phyloP scores from a whole-genome alignment of 2,113 vertebrate genomes.

The Oryzias javanicus region DNA sequence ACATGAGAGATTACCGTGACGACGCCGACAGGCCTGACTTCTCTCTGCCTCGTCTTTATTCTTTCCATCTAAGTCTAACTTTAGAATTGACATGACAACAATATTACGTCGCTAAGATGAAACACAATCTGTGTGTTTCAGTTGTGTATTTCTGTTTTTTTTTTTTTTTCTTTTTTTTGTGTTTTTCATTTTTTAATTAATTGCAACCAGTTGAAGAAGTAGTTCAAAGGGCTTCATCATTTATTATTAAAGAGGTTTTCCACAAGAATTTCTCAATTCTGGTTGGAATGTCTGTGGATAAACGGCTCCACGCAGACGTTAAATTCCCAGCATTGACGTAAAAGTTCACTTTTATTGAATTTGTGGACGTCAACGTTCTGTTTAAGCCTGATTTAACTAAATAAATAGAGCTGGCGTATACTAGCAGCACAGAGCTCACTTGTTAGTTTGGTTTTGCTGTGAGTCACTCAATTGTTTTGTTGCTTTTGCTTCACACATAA shows the following conservation, averaged over 20 bases:
- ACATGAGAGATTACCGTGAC: constrained; percentile 54
- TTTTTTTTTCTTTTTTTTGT: too few relatives aligned
- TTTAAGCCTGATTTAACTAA: not conserved
- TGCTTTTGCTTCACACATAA: not conserved
- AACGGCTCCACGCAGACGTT: too few relatives aligned
- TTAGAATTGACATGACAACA: constrained; percentile 17
- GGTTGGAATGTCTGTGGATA: too few relatives aligned
- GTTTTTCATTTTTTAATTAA: too few relatives aligned
- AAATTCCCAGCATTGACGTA: too few relatives aligned
- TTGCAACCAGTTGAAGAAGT: too few relatives aligned
- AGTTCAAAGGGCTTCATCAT: too few relatives aligned
- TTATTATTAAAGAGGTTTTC: too few relatives aligned
- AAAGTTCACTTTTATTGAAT: too few relatives aligned
- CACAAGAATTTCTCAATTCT: too few relatives aligned
- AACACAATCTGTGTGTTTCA: constrained; percentile 6
- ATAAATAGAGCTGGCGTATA: not conserved
- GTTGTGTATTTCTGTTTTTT: not conserved
- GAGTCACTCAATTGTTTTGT: not conserved
- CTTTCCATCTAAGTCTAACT: constrained; percentile 24
- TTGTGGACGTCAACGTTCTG: not conserved
- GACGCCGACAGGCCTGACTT: constrained; percentile 37
- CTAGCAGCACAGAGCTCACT: not conserved
- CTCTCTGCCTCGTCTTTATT: constrained; percentile 33
- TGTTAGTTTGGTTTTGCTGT: constrained; percentile 11
- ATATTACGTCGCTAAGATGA: constrained; percentile 2